Conservation (phyloP, 30 jellyfish, hydroid and myxozoan species). For the Rhopilema esculentum region DNA sequence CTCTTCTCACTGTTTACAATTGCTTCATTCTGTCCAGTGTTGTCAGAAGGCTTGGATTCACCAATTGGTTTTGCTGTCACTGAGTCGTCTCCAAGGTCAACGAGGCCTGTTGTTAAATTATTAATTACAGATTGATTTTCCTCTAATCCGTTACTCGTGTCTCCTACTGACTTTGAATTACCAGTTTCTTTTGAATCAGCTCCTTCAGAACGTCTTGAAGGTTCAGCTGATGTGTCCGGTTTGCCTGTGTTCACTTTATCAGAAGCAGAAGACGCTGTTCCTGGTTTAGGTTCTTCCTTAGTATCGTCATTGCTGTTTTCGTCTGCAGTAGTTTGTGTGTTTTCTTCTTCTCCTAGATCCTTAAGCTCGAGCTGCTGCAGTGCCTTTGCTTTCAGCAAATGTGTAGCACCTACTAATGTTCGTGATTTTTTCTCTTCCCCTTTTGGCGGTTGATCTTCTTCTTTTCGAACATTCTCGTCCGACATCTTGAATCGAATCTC, state of each 20-base stretch:
- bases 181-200: neutral
- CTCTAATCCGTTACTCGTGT: neutral
- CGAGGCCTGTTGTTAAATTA: constrained; percentile 20
- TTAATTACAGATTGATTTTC: constrained; percentile 1
- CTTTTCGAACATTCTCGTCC: constrained; percentile 60
- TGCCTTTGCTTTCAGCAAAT: constrained; percentile 71
- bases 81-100: constrained; percentile 68
- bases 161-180: neutral
- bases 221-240: constrained; percentile 14
- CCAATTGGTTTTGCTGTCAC: neutral
- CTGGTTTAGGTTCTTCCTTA: neutral
- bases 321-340: neutral
- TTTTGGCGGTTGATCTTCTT: constrained; percentile 21
- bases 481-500: constrained; percentile 78
- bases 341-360: neutral
- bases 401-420: constrained; percentile 74
- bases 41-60: neutral
- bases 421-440: constrained; percentile 25
- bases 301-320: neutral
- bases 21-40: constrained; percentile 4
- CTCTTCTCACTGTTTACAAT: neutral
- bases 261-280: neutral
- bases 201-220: neutral
- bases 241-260: neutral
- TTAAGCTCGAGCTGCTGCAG: constrained; percentile 16